phyloP scores from a whole-genome alignment of 2,888 invertebrate genomes.

The Elysia crispata region DNA sequence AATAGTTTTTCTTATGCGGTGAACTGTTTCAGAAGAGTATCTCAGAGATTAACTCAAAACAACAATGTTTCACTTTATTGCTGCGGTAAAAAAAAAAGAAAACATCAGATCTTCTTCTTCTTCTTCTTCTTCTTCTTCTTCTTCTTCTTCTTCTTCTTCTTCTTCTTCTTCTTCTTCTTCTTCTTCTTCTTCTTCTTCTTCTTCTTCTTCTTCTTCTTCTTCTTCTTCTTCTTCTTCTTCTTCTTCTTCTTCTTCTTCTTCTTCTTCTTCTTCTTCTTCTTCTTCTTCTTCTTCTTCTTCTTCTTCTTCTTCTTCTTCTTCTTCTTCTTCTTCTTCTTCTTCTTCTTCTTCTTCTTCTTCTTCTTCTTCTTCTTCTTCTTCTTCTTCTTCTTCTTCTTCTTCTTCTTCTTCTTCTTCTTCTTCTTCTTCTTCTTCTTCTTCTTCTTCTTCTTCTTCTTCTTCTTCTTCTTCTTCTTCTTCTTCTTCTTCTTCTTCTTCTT shows the following conservation, averaged over 20 bases:
- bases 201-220: slow-evolving; percentile 36
- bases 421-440: slow-evolving; percentile 38
- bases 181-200: slow-evolving; percentile 11
- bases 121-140: slow-evolving; percentile 9
- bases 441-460: slow-evolving; percentile 40
- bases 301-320: slow-evolving; percentile 32
- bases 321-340: slow-evolving; percentile 18
- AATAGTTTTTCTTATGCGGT: too few species aligned
- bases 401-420: slow-evolving; percentile 38
- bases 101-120: slow-evolving; percentile 9
- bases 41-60: too few species aligned
- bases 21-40: too few species aligned
- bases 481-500: slow-evolving; percentile 39
- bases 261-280: slow-evolving; percentile 36
- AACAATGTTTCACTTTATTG: too few species aligned
- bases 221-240: slow-evolving; percentile 1
- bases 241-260: slow-evolving; percentile 37
- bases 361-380: slow-evolving; percentile 26
- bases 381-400: slow-evolving; percentile 36
- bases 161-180: slow-evolving; percentile 33
- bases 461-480: slow-evolving; percentile 34
- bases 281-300: slow-evolving; percentile 41
- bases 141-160: slow-evolving; percentile 5
- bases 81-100: too few species aligned
- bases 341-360: slow-evolving; percentile 32